Conservation (phyloP, 2,888 invertebrate genomes). For the Julus scanicus region DNA sequence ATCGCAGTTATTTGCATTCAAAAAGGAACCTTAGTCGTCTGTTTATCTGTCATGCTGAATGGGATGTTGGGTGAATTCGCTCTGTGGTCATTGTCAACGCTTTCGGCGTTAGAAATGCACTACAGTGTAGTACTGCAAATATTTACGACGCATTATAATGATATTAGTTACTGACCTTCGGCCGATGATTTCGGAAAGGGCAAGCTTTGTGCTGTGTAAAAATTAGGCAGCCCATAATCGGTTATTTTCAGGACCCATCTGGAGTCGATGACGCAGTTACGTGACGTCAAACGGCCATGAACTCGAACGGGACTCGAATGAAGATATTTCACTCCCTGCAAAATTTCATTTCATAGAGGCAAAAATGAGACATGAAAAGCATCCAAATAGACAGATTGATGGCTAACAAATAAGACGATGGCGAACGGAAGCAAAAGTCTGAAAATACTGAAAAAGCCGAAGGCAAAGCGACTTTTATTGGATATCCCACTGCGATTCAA, state of each 20-base stretch:
- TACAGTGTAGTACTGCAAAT: not conserved
- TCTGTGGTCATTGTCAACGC: not conserved
- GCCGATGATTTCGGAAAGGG: constrained; percentile 74
- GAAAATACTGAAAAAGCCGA: not conserved
- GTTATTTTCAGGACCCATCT: constrained; percentile 96
- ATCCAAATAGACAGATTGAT: constrained; percentile 31
- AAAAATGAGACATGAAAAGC: constrained; percentile 34
- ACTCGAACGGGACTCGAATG: constrained; percentile 84
- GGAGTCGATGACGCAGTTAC: constrained; percentile 94
- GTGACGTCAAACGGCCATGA: constrained; percentile 87
- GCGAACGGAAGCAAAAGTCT: not conserved
- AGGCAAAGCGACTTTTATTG: constrained; percentile 27
- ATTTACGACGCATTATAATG: not conserved
- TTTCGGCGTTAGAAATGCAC: not conserved
- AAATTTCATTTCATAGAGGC: not conserved
- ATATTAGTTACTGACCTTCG: constrained; percentile 71
- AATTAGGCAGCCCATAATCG: constrained; percentile 85
- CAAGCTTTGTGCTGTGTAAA: constrained; percentile 80
- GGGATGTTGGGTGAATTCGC: not conserved
- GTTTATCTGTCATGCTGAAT: not conserved
- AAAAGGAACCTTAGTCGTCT: not conserved
- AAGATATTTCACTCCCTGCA: constrained; percentile 87
- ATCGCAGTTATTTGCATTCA: not conserved
- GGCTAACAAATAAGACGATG: not conserved
- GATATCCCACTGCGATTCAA: constrained; percentile 34